phyloP scores from a whole-genome alignment of 1,140 invertebrate species.

The Zelostemma sp. region DNA sequence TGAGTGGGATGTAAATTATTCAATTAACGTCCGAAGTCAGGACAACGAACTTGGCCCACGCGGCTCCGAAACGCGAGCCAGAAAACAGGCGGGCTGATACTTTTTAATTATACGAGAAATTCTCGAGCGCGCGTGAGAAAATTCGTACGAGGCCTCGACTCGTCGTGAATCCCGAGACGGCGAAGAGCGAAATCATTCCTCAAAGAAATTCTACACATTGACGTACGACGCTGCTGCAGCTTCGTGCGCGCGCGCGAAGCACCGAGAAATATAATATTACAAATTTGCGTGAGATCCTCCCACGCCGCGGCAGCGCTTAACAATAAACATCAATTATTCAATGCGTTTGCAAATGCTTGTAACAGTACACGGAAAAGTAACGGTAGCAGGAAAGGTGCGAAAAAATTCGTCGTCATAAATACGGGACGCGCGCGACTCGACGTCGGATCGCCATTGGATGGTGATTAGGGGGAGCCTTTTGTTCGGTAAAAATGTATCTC shows the following conservation, averaged over 20 bases:
- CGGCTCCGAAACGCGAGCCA: slow-evolving; percentile 24
- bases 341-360: slow-evolving; percentile 28
- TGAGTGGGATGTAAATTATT: slow-evolving; percentile 65
- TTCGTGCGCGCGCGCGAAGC: slow-evolving; percentile 24
- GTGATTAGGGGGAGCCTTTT: not conserved
- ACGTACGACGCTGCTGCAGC: slow-evolving; percentile 34
- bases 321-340: slow-evolving; percentile 45
- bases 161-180: no score
- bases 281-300: slow-evolving; percentile 34
- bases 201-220: no score
- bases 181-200: no score
- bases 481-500: not conserved
- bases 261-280: slow-evolving; percentile 26
- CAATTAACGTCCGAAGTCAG: slow-evolving; percentile 59
- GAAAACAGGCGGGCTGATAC: no score
- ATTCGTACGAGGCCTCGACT: no score
- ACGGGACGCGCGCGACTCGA: slow-evolving; percentile 5
- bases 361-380: slow-evolving; percentile 21
- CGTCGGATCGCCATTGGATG: not conserved
- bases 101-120: no score
- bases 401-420: slow-evolving; percentile 5
- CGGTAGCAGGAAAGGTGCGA: slow-evolving; percentile 16
- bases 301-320: slow-evolving; percentile 34
- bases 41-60: not conserved
- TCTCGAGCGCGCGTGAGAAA: no score